These are phyloP conservation scores for Euspilapteryx auroguttella DNA, from an alignment of 2,888 invertebrate genomes.

Conservation along the genomic window DNA sequence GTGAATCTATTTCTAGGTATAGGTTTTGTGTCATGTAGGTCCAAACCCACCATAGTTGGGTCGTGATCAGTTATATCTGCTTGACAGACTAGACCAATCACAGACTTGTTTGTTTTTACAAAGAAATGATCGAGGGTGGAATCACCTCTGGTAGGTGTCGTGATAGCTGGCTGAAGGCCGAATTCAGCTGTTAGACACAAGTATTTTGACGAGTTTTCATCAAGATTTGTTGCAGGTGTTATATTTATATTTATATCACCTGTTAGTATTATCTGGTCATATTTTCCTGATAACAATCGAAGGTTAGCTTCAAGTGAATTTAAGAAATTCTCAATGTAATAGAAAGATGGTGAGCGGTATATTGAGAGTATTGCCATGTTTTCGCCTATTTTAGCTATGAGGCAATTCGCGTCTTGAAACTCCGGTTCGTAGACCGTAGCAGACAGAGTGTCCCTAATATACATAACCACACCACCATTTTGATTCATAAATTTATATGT, in stretches of 20 bases:
- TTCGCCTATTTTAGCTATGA: too few species aligned
- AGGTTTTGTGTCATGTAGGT: neutral
- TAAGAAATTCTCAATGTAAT: neutral
- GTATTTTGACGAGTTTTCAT: neutral
- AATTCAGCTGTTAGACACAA: neutral
- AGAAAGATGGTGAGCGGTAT: constrained; percentile 1
- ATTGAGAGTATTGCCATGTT: neutral
- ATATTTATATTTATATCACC: constrained; percentile 2
- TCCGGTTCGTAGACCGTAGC: neutral
- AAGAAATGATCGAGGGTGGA: neutral
- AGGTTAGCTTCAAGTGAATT: too few species aligned
- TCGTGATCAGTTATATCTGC: neutral
- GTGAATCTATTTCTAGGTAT: too few species aligned
- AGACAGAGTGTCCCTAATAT: neutral
- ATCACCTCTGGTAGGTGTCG: neutral
- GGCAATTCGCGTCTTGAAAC: neutral
- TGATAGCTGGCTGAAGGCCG: neutral
- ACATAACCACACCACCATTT: neutral
- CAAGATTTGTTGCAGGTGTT: too few species aligned
- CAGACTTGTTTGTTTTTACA: neutral
- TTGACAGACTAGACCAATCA: neutral
- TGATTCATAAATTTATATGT: neutral
- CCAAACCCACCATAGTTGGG: neutral
- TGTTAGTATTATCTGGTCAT: neutral
- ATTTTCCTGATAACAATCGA: too few species aligned